phyloP scores from a whole-genome alignment of 2,888 invertebrate genomes.

The Corythucha ciliata region DNA sequence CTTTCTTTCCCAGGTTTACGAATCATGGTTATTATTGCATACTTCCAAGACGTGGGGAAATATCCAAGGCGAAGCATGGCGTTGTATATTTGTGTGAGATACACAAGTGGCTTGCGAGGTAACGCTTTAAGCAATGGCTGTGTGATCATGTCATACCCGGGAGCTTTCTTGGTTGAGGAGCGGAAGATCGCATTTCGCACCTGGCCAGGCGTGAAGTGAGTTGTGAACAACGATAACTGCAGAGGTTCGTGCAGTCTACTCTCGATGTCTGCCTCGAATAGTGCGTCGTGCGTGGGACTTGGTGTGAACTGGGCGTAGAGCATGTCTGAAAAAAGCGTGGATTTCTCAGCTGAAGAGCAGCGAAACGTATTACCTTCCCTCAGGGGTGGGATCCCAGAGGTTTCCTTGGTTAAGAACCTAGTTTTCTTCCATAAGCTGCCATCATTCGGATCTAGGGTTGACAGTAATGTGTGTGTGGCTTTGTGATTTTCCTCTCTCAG shows the following conservation, averaged over 20 bases:
- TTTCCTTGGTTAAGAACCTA: not conserved
- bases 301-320: conserved; percentile 11
- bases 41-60: not conserved
- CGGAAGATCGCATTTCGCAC: conserved; percentile 14
- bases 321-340: conserved; percentile 2
- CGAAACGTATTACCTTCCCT: not conserved
- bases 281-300: no score
- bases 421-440: conserved; percentile 12
- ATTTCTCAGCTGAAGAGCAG: conserved; percentile 3
- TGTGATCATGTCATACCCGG: conserved; percentile 6
- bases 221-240: conserved; percentile 10
- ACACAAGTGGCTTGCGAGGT: not conserved
- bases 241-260: no score
- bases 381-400: conserved; percentile 7
- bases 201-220: conserved; percentile 11
- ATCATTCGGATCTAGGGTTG: not conserved
- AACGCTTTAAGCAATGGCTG: conserved; percentile 3
- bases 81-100: not conserved
- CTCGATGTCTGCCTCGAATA: no score
- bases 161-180: conserved; percentile 14
- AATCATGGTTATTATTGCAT: not conserved
- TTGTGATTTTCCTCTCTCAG: not conserved
- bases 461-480: not conserved
- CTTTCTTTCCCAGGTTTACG: conserved; percentile 1
- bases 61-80: not conserved